Base-by-base conservation (phyloP, 2,797 vertebrate species). In the Aulostomus chinensis region DNA sequence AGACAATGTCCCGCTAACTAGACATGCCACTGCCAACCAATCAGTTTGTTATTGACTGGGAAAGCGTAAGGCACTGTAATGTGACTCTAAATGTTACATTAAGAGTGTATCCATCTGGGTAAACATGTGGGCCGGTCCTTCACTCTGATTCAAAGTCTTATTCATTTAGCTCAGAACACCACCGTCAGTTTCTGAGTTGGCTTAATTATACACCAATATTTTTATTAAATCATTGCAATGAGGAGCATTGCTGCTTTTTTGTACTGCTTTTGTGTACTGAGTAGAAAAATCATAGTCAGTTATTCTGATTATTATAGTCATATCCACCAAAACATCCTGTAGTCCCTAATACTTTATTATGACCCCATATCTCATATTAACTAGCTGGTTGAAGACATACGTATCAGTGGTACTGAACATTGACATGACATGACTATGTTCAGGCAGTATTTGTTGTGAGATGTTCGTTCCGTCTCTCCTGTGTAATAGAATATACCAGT, bases 1-100 rank as follows among this genome's bases (percentile, higher is more conserved):
- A 64, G 46, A 82, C 76, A 78, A 76, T 66, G 67, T 88, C 69
- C 71, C 20, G 35, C 79, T 87, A 90, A 88, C 78, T 81, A 86
- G 85, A 83, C 71, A 37, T 62, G 68, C 73, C 76, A 69, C 73
- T 64, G 83, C 85, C 83, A 82, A 58, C 71, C 84, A 79, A 86
- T 85, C 81, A 66, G 83, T 68, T 76, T 26, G 45, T 83, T 81
- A 86, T 84, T 83, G 86, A 88, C 79, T 56, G 65, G 54, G 53
- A 61, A 66, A 65, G 76, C 78, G 62, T 55, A 72, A 37, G 63
- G 65, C 39, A 9, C 68, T 58, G 73, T 81, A 86, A 86, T 81
- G 58, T 68, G 71, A 83, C 67, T 84, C 76, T 75, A 70, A 78
- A 83, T 73, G 78, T 60, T 68, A 60, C 34, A 21, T 65, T 72